Conservation (phyloP, 2,888 invertebrate genomes). For the Conus canariensis region DNA sequence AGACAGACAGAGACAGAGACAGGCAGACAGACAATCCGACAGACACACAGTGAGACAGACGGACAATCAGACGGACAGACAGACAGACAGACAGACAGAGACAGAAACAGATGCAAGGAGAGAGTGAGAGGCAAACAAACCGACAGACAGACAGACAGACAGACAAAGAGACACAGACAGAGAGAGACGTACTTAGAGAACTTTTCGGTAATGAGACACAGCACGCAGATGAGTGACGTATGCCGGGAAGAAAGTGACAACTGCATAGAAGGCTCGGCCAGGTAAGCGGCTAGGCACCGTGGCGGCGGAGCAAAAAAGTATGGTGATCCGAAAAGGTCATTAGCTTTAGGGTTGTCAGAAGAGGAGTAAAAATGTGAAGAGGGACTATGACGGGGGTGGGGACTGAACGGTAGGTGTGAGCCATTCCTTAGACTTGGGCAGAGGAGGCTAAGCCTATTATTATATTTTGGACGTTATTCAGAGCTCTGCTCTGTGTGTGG, state of each 20-base stretch:
- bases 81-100: not conserved
- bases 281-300: not conserved
- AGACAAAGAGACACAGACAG: not conserved
- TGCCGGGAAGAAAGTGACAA: not conserved
- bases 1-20: not conserved
- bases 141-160: not conserved
- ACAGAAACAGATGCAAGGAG: not conserved
- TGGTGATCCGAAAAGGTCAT: not conserved
- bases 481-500: too few relatives aligned
- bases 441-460: too few relatives aligned
- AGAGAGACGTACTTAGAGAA: not conserved
- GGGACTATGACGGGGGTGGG: too few relatives aligned
- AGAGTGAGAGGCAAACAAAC: not conserved
- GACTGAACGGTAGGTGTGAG: too few relatives aligned
- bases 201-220: not conserved
- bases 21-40: not conserved
- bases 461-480: too few relatives aligned
- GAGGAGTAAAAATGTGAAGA: not conserved
- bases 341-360: not conserved
- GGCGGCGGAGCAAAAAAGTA: not conserved
- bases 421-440: too few relatives aligned
- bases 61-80: not conserved
- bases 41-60: constrained; percentile 28
- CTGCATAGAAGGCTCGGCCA: not conserved
- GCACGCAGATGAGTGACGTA: constrained; percentile 1